phyloP scores from a whole-genome alignment of 2,888 invertebrate genomes.

The Achlya flavicornis region DNA sequence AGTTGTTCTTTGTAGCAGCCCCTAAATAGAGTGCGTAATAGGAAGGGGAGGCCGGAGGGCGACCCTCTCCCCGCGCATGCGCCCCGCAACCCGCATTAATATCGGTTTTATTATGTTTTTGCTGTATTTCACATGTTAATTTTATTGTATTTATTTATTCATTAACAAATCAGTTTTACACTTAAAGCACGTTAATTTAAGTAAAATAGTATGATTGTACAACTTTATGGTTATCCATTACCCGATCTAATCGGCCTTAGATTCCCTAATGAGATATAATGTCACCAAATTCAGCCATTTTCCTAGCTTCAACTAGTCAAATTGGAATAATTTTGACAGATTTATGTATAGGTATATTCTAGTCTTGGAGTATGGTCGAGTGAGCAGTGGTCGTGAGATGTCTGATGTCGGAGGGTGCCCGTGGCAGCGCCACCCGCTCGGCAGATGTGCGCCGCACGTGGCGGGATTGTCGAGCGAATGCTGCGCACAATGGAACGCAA shows the following conservation, averaged over 20 bases:
- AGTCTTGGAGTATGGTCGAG: conserved; percentile 10
- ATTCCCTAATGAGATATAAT: neutral
- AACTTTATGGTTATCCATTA: neutral
- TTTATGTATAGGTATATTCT: neutral
- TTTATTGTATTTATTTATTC: conserved; percentile 30
- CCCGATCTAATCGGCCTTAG: neutral
- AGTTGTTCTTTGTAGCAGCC: conserved; percentile 80
- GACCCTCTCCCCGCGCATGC: conserved; percentile 70
- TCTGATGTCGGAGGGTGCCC: conserved; percentile 51
- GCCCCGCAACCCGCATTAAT: conserved; percentile 57
- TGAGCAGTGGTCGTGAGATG: conserved; percentile 36
- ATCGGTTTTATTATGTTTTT: conserved; percentile 79
- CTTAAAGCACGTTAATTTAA: no score
- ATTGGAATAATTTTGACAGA: conserved; percentile 15
- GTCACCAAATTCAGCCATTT: neutral
- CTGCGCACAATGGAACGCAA: conserved; percentile 75
- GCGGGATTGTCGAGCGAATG: conserved; percentile 50
- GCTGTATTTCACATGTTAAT: conserved; percentile 63
- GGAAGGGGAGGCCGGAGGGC: conserved; percentile 73
- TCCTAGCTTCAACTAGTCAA: neutral
- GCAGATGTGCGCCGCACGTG: conserved; percentile 74
- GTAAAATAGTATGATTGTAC: no score
- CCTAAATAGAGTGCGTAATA: conserved; percentile 83
- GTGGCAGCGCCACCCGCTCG: conserved; percentile 43
- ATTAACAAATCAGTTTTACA: neutral